Conservation (phyloP, 2,113 vertebrate genomes). For the Rhinichthys klamathensis region DNA sequence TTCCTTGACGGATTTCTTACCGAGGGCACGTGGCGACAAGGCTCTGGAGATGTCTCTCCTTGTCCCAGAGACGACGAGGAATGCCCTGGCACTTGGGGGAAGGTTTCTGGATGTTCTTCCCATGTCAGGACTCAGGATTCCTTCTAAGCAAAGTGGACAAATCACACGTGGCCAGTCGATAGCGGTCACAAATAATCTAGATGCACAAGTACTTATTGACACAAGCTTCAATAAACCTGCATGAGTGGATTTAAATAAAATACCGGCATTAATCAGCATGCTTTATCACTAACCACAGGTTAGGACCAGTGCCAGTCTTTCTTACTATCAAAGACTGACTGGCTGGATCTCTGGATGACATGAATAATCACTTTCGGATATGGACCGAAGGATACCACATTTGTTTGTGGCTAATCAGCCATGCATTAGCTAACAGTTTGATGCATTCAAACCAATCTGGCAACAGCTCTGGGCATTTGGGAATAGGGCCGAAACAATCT, state of each 20-base stretch:
- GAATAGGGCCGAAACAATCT: not conserved
- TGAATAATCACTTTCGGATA: constrained; percentile 26
- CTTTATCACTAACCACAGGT: constrained; percentile 56
- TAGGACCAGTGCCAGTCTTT: constrained; percentile 51
- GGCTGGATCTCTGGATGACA: constrained; percentile 18
- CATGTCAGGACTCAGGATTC: constrained; percentile 53
- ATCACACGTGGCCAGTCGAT: constrained; percentile 63
- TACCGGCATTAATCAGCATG: constrained; percentile 51
- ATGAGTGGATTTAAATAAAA: constrained; percentile 66
- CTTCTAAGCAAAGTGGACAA: constrained; percentile 61
- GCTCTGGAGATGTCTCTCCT: constrained; percentile 41
- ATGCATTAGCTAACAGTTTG: constrained; percentile 4
- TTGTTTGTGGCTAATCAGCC: not conserved
- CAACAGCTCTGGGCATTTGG: not conserved
- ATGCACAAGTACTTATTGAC: constrained; percentile 66
- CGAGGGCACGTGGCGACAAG: constrained; percentile 62
- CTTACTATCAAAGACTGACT: not conserved
- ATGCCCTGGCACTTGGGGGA: constrained; percentile 44
- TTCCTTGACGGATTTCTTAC: constrained; percentile 59
- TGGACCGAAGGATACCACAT: not conserved
- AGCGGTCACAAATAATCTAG: constrained; percentile 72
- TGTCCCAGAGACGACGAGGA: not conserved
- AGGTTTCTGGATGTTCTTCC: constrained; percentile 35
- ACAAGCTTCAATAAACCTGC: constrained; percentile 66
- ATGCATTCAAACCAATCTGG: constrained; percentile 14